phyloP scores from a whole-genome alignment of 2,797 vertebrate genomes.

The Lagodon rhomboides region DNA sequence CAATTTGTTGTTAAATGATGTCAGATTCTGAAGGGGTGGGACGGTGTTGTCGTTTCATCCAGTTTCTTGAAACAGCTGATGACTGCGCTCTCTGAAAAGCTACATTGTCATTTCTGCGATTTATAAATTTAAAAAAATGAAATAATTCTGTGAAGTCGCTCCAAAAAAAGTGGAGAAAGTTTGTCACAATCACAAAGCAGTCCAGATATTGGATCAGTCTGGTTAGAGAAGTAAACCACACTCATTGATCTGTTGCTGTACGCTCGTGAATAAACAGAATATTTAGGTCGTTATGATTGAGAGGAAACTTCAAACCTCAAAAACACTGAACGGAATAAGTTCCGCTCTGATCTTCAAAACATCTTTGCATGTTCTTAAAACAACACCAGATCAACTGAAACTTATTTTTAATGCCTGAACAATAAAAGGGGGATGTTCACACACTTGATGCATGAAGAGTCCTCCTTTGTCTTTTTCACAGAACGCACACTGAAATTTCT shows the following conservation, averaged over 20 bases:
- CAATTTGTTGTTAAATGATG: slow-evolving; percentile 76
- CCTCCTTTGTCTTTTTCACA: background rate
- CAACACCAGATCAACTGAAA: slow-evolving; percentile 32
- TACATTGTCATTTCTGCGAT: background rate
- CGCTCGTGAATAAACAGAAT: slow-evolving; percentile 61
- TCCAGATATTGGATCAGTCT: slow-evolving; percentile 16
- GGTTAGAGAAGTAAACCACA: slow-evolving; percentile 5
- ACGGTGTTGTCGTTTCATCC: slow-evolving; percentile 41
- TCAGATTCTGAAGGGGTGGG: slow-evolving; percentile 62
- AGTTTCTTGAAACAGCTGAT: slow-evolving; percentile 26
- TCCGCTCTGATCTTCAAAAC: slow-evolving; percentile 38
- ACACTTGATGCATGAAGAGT: slow-evolving; percentile 5
- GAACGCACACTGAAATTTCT: background rate
- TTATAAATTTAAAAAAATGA: slow-evolving; percentile 4
- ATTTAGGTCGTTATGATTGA: slow-evolving; percentile 65
- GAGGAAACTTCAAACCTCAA: slow-evolving; percentile 42
- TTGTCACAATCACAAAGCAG: background rate
- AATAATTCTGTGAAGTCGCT: background rate
- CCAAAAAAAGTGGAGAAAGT: background rate
- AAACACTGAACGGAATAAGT: slow-evolving; percentile 65
- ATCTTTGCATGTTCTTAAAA: slow-evolving; percentile 40
- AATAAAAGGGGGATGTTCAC: slow-evolving; percentile 18
- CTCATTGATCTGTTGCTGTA: slow-evolving; percentile 24
- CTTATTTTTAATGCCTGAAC: slow-evolving; percentile 4
- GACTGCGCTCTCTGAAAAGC: background rate